phyloP scores from a whole-genome alignment of 2,797 vertebrate genomes.

The Champsocephalus gunnari region DNA sequence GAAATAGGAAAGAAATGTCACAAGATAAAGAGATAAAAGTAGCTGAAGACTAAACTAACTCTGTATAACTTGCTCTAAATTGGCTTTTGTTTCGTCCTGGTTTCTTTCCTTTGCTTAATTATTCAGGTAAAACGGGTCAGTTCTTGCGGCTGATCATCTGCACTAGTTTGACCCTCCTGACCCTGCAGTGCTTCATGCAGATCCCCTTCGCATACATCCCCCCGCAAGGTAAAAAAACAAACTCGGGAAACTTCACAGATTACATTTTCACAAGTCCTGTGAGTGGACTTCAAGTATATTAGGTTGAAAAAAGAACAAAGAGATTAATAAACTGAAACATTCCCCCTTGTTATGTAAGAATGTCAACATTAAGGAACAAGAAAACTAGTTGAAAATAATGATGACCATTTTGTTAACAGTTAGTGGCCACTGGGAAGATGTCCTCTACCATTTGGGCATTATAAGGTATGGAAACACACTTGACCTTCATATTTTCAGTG shows the following conservation, averaged over 20 bases:
- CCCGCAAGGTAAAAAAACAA: slow-evolving; percentile 69
- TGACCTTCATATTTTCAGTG: background rate
- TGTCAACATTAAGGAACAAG: background rate
- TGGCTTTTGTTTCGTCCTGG: background rate
- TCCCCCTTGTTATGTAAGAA: background rate
- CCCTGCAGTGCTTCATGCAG: slow-evolving; percentile 84
- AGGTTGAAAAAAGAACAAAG: background rate
- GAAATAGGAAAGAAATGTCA: background rate
- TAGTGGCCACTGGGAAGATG: slow-evolving; percentile 77
- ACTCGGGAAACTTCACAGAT: background rate
- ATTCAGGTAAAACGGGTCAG: slow-evolving; percentile 76
- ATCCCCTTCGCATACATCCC: slow-evolving; percentile 80
- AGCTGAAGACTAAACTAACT: background rate
- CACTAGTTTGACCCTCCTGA: slow-evolving; percentile 79
- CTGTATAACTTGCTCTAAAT: too few species aligned
- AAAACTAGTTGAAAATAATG: background rate
- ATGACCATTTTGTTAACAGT: slow-evolving; percentile 59
- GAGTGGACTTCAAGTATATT: background rate
- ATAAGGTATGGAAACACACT: slow-evolving; percentile 75
- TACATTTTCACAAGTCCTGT: background rate
- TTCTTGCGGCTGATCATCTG: slow-evolving; percentile 78
- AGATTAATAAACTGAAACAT: background rate
- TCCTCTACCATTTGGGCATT: slow-evolving; percentile 84
- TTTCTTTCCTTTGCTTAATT: slow-evolving; percentile 25
- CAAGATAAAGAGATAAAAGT: background rate